A percentile compares a stretch with the other conserved stretches of the same genome.
Evolutionary conservation across 2,113 vertebrate species (phyloP).

Genomic region (Lampris megalopsis): DNA sequence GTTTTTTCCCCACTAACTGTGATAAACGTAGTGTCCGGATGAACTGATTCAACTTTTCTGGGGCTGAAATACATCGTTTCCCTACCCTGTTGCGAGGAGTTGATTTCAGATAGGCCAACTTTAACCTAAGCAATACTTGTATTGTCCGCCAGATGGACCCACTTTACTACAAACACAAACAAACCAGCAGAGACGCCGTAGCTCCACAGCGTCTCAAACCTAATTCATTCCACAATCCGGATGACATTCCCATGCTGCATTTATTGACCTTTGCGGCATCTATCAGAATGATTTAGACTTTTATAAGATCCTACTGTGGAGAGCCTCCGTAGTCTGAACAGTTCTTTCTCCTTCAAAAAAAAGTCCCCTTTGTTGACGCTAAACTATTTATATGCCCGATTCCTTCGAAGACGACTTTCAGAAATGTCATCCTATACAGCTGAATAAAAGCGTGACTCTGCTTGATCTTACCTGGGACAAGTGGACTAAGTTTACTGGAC

Average conservation of each 20-base stretch:
- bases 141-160: constrained; percentile 72
- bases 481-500: background rate
- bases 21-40: no score
- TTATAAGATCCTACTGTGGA: constrained; percentile 42
- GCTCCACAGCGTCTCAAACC: constrained; percentile 44
- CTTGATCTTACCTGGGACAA: no score
- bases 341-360: constrained; percentile 5
- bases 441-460: no score
- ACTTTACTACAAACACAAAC: constrained; percentile 68
- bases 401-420: background rate
- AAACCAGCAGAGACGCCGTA: constrained; percentile 17
- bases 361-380: constrained; percentile 39
- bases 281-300: constrained; percentile 50
- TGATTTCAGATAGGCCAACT: no score
- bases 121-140: constrained; percentile 44
- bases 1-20: no score
- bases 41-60: no score
- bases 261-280: constrained; percentile 27
- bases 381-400: constrained; percentile 61
- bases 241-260: constrained; percentile 68
- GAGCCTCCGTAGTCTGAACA: constrained; percentile 10
- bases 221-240: constrained; percentile 55
- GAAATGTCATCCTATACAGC: no score
- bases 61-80: background rate
- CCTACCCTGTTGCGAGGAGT: background rate